Evolutionary conservation across 2,797 vertebrate genomes (phyloP).

Genomic region (Cynopterus sphinx): DNA sequence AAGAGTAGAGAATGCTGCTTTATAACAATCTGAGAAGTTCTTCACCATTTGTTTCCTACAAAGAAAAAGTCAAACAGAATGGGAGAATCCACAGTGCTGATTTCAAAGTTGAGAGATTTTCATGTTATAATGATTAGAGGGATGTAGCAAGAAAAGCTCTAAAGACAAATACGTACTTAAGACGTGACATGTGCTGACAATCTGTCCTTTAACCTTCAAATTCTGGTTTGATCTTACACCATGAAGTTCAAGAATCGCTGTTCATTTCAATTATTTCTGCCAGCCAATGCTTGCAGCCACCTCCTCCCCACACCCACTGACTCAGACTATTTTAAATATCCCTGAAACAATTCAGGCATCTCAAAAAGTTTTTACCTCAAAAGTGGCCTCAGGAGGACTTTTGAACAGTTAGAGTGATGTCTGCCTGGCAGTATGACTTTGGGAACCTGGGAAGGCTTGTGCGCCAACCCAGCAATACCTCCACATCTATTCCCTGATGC

Average conservation of each 20-base stretch:
- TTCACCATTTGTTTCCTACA: constrained; percentile 69
- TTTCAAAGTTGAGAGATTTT: constrained; percentile 70
- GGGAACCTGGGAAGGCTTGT: background rate
- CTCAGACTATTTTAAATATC: constrained; percentile 45
- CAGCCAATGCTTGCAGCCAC: constrained; percentile 45
- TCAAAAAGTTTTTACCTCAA: background rate
- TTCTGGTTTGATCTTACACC: background rate
- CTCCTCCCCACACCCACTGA: constrained; percentile 62
- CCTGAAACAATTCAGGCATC: background rate
- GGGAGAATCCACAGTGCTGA: constrained; percentile 42
- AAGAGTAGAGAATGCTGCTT: constrained; percentile 64
- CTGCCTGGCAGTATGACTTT: background rate
- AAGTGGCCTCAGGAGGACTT: background rate
- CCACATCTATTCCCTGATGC: background rate
- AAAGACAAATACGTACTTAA: constrained; percentile 41
- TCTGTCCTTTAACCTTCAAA: constrained; percentile 64
- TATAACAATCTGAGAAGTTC: constrained; percentile 55
- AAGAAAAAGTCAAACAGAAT: constrained; percentile 57
- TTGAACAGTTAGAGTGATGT: background rate
- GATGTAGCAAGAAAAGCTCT: constrained; percentile 44
- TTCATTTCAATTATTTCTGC: constrained; percentile 50
- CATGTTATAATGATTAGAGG: constrained; percentile 59
- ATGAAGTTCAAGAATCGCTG: constrained; percentile 63
- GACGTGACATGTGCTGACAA: constrained; percentile 20
- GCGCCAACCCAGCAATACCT: background rate